These are phyloP conservation scores for Neoseiulus cucumeris DNA, from an alignment of 1,140 invertebrate genomes.

Conservation along the genomic window DNA sequence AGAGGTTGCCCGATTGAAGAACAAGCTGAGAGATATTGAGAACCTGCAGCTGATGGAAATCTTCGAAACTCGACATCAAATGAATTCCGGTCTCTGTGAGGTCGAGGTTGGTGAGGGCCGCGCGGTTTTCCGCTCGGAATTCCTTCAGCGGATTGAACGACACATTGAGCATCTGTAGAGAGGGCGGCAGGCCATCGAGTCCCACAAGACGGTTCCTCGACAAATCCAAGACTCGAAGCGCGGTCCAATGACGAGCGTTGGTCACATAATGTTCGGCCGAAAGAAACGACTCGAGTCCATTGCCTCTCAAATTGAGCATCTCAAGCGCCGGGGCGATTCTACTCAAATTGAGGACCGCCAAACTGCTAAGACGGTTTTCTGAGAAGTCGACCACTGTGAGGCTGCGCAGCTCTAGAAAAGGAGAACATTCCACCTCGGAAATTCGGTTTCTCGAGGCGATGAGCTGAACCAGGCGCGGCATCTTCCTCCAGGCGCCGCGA, in stretches of 20 bases:
- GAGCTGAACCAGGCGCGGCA: background rate
- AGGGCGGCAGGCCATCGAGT: background rate
- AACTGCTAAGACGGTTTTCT: background rate
- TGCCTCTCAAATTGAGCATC: conserved; percentile 8
- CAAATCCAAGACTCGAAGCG: background rate
- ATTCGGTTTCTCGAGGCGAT: background rate
- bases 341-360: background rate
- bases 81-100: background rate
- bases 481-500: background rate
- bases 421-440: background rate
- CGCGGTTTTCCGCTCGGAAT: background rate
- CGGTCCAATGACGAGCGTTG: background rate
- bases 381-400: conserved; percentile 4
- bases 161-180: conserved; percentile 1
- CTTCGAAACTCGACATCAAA: too few relatives aligned
- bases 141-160: background rate
- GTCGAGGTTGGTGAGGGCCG: background rate
- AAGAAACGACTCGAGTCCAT: background rate
- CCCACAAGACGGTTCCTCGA: background rate
- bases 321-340: background rate
- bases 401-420: background rate
- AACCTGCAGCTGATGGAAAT: background rate
- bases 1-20: background rate
- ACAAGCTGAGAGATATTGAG: background rate
- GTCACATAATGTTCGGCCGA: background rate